These are phyloP conservation scores for Drosophila yakuba DNA, from an alignment of 1,140 invertebrate genomes.

Conservation along the genomic window DNA sequence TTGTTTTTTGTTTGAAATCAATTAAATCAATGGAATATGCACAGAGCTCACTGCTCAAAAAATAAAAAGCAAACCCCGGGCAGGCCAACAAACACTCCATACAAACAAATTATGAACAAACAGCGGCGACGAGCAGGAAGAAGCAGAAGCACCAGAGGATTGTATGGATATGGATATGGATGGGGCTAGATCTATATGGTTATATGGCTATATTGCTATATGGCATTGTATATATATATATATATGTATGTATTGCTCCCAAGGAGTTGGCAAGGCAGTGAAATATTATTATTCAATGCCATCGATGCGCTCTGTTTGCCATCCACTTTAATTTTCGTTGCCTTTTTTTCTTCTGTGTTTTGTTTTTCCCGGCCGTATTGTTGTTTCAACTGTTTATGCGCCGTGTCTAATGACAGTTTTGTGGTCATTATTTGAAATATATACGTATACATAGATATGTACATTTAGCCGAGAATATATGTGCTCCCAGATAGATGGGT, in stretches of 20 bases:
- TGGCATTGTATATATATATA: neutral
- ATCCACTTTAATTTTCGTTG: slow-evolving; percentile 42
- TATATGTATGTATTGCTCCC: neutral
- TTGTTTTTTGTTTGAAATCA: slow-evolving; percentile 52
- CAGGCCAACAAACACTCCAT: slow-evolving; percentile 24
- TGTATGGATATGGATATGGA: slow-evolving; percentile 6
- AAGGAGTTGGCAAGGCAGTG: slow-evolving; percentile 27
- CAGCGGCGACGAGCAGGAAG: slow-evolving; percentile 10
- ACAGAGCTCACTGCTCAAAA: slow-evolving; percentile 15
- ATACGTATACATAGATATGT: slow-evolving; percentile 16
- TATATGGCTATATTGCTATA: slow-evolving; percentile 1
- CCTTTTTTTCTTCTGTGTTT: neutral
- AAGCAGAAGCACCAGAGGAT: neutral
- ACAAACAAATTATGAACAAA: slow-evolving; percentile 57
- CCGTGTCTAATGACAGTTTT: slow-evolving; percentile 79
- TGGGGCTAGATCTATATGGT: neutral
- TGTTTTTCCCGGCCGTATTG: slow-evolving; percentile 4
- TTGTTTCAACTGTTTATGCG: slow-evolving; percentile 65
- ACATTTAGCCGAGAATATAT: slow-evolving; percentile 4
- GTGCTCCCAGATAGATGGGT: neutral
- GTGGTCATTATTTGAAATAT: slow-evolving; percentile 78
- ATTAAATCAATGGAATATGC: slow-evolving; percentile 66
- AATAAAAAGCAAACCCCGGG: neutral
- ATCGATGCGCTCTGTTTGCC: slow-evolving; percentile 64
- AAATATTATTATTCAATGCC: slow-evolving; percentile 54